Evolutionary conservation across 92 coral and sea anemone species (phyloP), one percentile per base, ranked within the genome.

Genomic region (Micromussa lordhowensis): DNA sequence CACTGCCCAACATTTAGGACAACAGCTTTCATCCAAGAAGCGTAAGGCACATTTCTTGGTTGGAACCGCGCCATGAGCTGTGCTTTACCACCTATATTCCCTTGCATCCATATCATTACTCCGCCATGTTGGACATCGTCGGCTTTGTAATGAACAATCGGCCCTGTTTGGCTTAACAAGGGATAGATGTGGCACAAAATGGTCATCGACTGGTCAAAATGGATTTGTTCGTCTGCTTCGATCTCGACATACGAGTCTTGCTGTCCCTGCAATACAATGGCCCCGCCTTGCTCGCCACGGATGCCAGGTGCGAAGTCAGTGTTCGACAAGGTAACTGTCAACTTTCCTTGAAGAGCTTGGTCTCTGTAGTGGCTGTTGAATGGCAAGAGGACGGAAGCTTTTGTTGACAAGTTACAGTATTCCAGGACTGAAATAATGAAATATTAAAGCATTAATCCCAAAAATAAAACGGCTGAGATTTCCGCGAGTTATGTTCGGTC

Each of bases 311-410:
- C 84, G 12, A 86, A 83, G 34, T 71, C 85, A 40, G 73, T 80
- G 58, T 82, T 86, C 5, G 75, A 84, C 51, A 92, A 48, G 12
- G 24, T 79, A 18, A 90, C 93, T 31, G 84, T 38, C 57, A 94
- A 83, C 5, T 69, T 40, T 38, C 82, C 66, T 26, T 70, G 19
- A 16, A 92, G 82, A 13, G 82, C 93, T 34, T 54, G 78, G 53
- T 92, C 89, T 6, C 35, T 48, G 63, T 79, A 86, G 55, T 86
- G 86, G 16, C 63, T 85, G 79, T 80, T 88, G n/a, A 94, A 87
- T n/a, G 95, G 94, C 34, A 94, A 90, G 35, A 94, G 81, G 22
- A 90, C 96, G 13, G 91, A 86, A 28, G 96, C 93, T 44, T 78
- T 77, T 1, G 89, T 77, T 63, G 89, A 75, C 64, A 86, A 34